Evolutionary conservation across 2,797 vertebrate species (phyloP).

Genomic region (Balearica regulorum): DNA sequence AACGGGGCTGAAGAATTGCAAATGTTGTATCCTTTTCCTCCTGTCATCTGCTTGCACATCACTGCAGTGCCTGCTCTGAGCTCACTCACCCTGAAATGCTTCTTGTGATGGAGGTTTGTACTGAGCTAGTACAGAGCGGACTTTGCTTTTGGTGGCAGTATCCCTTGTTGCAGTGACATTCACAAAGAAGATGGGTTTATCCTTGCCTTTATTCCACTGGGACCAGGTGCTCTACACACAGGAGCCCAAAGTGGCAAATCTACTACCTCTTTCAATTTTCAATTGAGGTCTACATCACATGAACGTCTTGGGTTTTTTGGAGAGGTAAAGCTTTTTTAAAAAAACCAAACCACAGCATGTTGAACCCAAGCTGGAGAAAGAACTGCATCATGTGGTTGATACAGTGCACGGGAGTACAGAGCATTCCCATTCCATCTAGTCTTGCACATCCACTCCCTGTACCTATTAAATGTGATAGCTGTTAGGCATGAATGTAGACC

Average conservation of each 20-base stretch:
- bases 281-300: background rate
- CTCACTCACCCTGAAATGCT: background rate
- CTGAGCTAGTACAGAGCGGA: background rate
- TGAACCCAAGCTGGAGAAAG: background rate
- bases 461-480: background rate
- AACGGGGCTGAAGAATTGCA: background rate
- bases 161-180: background rate
- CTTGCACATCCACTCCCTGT: background rate
- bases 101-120: background rate
- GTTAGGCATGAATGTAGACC: background rate
- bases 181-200: background rate
- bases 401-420: background rate
- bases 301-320: background rate
- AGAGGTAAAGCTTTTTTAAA: background rate
- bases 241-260: background rate
- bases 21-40: background rate
- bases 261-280: background rate
- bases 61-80: background rate
- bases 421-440: background rate
- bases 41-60: background rate
- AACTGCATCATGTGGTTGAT: background rate
- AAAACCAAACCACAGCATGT: rapidly evolving
- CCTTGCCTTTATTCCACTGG: background rate
- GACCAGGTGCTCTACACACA: background rate
- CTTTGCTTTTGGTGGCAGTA: background rate